Base-by-base conservation (phyloP, 1,140 invertebrate genomes). In the Aphidius gifuensis region DNA sequence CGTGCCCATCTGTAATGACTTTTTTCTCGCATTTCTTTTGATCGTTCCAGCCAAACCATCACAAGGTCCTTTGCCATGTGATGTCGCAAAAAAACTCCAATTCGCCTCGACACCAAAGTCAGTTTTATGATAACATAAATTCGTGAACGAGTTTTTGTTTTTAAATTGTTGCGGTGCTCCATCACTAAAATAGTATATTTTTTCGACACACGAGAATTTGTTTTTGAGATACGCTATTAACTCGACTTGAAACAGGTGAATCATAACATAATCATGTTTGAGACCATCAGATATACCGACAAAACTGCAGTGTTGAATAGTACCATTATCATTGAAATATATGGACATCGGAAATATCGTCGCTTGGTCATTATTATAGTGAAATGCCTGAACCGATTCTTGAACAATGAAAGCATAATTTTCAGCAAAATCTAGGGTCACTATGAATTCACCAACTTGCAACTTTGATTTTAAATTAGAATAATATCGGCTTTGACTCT, bases 341-440 rank as follows among this genome's bases (percentile, higher is more conserved):
- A 56, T 48, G 3, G 65, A 59, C 53, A 16, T 16, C n/a, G n/a
- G n/a, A n/a, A n/a, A n/a, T n/a, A 73, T 65, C n/a, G 71, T 75
- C 9, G 59, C 57, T 61, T 74, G 72, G 8, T 58, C 44, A 58
- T 72, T 75, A 40, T 60, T 65, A 60, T 67, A 77, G 60, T 75
- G 69, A 57, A 54, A 70, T n/a, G 65, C 58, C 63, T 77, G 69
- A 32, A 67, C 66, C 48, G 66, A 69, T 65, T 76, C 65, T 62
- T 76, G 71, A 39, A 72, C 56, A 1, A 71, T 58, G 55, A 71
- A 75, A 32, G 68, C 59, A 66, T 68, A 77, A 61, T 76, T 76
- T 68, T 77, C 67, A 47, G 71, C 68, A 67, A 75, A 76, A 65
- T 76, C 72, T 21, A 67, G 62, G 38, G 64, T 9, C 5, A 64